Conservation (phyloP, 2,797 vertebrate genomes). For the Hybognathus amarus region DNA sequence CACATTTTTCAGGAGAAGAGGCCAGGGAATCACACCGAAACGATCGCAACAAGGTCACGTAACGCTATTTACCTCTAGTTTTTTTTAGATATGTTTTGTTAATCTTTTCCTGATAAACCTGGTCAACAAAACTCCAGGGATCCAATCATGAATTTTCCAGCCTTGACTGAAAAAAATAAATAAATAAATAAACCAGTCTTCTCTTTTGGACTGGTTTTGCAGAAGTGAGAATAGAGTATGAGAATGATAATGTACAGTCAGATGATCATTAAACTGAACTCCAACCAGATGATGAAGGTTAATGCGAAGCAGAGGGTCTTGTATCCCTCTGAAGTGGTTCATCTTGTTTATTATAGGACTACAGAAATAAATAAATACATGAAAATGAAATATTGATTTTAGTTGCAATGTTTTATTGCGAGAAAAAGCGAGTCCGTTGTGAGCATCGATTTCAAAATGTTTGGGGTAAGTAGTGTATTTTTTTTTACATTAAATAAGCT, state of each 20-base stretch:
- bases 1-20: slow-evolving; percentile 38
- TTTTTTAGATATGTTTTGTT: slow-evolving; percentile 61
- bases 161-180: slow-evolving; percentile 76
- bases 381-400: neutral
- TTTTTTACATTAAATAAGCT: neutral
- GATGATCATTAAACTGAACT: neutral
- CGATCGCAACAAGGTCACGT: slow-evolving; percentile 64
- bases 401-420: neutral
- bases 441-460: neutral
- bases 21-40: slow-evolving; percentile 55
- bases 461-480: neutral
- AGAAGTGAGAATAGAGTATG: slow-evolving; percentile 5
- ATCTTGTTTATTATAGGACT: neutral
- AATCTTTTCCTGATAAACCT: slow-evolving; percentile 73
- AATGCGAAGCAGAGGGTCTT: neutral
- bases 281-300: neutral
- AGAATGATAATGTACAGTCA: neutral
- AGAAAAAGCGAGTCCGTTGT: neutral
- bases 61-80: slow-evolving; percentile 59
- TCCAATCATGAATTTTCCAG: slow-evolving; percentile 73
- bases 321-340: neutral
- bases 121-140: slow-evolving; percentile 64
- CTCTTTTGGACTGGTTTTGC: neutral
- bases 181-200: slow-evolving; percentile 79
- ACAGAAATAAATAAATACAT: neutral